Percentiles rank a stretch among this genome's conserved stretches.
These are phyloP conservation scores for Tiphia femorata DNA, from an alignment of 2,888 invertebrate genomes.

Conservation along the genomic window DNA sequence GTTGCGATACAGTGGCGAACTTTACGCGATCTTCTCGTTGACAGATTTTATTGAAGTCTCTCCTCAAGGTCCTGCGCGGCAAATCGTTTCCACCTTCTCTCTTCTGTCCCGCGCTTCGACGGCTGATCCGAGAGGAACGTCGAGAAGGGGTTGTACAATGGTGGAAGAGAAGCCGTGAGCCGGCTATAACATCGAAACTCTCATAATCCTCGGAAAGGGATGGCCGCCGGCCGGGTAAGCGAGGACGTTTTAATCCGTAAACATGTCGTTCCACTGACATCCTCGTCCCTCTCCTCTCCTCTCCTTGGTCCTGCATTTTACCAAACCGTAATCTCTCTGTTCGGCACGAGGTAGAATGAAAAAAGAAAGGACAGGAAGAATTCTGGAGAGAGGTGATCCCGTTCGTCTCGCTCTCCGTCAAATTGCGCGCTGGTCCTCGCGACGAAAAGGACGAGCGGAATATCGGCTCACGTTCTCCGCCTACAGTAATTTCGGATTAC, in stretches of 20 bases:
- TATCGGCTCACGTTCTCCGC: too few relatives aligned
- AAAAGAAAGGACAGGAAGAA: too few relatives aligned
- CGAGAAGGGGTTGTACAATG: too few relatives aligned
- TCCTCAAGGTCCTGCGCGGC: not conserved
- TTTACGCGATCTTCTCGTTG: conserved; percentile 8
- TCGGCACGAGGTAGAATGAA: too few relatives aligned
- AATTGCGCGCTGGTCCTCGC: too few relatives aligned
- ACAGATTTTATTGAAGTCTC: conserved; percentile 20
- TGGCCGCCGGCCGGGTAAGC: conserved; percentile 39
- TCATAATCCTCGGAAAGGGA: conserved; percentile 52
- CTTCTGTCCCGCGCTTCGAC: conserved; percentile 10
- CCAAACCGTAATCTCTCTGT: conserved; percentile 41
- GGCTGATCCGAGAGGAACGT: not conserved
- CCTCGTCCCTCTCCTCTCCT: too few relatives aligned
- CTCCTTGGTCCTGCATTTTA: conserved; percentile 32
- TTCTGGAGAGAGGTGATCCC: too few relatives aligned
- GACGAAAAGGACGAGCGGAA: too few relatives aligned
- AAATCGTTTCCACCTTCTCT: not conserved
- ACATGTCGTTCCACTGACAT: conserved; percentile 46
- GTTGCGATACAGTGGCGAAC: too few relatives aligned
- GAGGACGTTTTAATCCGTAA: conserved; percentile 60
- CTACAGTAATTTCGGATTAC: too few relatives aligned
- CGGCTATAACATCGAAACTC: conserved; percentile 43
- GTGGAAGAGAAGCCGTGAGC: conserved; percentile 22
- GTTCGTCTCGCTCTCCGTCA: conserved; percentile 44